Conservation (phyloP, 2,113 vertebrate genomes). For the Tenrec ecaudatus region DNA sequence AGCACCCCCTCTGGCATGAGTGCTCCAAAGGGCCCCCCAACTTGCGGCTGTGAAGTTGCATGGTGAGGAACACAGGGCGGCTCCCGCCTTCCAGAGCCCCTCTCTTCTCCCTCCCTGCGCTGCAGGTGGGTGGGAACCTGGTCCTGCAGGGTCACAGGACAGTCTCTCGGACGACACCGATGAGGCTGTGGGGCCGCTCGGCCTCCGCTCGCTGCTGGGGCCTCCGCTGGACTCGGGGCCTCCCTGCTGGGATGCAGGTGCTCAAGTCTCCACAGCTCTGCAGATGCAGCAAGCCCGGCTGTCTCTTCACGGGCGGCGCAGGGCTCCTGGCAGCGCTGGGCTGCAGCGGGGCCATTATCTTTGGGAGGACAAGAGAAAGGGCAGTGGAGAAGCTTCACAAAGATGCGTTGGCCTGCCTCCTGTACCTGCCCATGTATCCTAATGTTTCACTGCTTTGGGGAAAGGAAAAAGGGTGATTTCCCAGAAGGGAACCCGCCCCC, state of each 20-base stretch:
- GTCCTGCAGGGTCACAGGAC: constrained; percentile 84
- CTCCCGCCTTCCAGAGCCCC: neutral
- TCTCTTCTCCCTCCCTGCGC: neutral
- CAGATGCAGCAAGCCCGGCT: constrained; percentile 87
- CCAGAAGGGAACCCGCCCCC: neutral
- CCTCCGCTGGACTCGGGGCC: constrained; percentile 29
- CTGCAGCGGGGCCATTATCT: constrained; percentile 85
- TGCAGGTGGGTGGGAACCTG: neutral
- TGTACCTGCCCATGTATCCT: neutral
- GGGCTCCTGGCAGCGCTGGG: constrained; percentile 12
- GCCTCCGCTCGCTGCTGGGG: constrained; percentile 67
- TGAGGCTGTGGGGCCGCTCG: constrained; percentile 88
- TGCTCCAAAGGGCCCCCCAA: neutral
- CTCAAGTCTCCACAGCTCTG: constrained; percentile 91
- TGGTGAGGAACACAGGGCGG: neutral
- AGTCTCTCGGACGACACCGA: constrained; percentile 89
- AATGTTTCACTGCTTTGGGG: neutral
- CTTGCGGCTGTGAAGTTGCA: neutral
- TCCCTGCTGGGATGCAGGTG: constrained; percentile 84
- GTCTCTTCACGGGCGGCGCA: constrained; percentile 70
- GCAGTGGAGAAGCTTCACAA: neutral
- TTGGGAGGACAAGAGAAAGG: constrained; percentile 19
- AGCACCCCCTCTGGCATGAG: neutral
- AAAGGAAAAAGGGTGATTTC: neutral
- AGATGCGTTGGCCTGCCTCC: neutral